Evolutionary conservation across 2,888 invertebrate species (phyloP).

Genomic region (Poecilobothrus nobilitatus): DNA sequence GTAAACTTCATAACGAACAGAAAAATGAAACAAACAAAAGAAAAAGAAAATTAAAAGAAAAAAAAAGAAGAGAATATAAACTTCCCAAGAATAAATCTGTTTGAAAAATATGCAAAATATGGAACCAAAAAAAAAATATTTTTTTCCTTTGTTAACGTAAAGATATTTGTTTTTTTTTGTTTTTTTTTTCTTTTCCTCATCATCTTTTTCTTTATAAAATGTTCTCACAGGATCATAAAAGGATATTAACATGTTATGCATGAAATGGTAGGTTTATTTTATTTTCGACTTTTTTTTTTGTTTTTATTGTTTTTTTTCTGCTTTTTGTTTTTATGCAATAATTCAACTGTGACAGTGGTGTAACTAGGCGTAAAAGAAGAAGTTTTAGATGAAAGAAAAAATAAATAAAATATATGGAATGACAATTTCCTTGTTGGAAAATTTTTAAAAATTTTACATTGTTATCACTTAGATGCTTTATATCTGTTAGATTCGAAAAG

Average conservation of each 20-base stretch:
- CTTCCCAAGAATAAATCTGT: background rate
- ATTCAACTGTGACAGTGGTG: no score
- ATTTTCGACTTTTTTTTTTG: background rate
- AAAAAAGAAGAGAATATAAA: background rate
- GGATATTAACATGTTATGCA: conserved; percentile 6
- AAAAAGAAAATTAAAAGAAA: no score
- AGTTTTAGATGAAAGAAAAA: no score
- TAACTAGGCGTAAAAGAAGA: no score
- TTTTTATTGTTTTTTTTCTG: background rate
- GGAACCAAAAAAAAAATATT: background rate
- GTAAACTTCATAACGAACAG: background rate
- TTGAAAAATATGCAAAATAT: background rate
- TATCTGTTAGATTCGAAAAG: no score
- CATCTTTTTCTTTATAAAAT: background rate
- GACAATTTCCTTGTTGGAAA: no score
- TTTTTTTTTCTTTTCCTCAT: background rate
- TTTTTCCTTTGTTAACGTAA: background rate
- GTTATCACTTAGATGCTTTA: no score
- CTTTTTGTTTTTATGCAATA: no score
- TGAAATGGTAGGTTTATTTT: conserved; percentile 1
- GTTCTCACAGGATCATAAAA: background rate
- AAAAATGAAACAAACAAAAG: background rate
- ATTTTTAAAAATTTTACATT: no score
- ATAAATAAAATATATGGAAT: no score
- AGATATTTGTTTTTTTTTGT: background rate